Conservation (phyloP, 2,888 invertebrate species). For the Chalcosyrphus nemorum region DNA sequence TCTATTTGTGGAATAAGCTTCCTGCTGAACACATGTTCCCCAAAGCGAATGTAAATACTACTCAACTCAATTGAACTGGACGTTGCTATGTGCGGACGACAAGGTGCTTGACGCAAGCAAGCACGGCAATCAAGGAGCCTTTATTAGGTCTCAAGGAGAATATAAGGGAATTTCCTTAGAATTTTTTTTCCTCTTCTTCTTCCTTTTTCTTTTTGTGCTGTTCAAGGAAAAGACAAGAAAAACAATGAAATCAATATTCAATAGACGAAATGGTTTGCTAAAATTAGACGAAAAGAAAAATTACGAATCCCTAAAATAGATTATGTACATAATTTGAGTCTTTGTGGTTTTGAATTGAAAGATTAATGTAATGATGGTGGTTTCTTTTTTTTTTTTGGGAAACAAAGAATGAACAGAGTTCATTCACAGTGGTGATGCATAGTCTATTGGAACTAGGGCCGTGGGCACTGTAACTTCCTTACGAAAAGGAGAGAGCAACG, state of each 20-base stretch:
- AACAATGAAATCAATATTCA: conserved; percentile 42
- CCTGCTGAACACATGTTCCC: conserved; percentile 3
- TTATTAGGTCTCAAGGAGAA: conserved; percentile 45
- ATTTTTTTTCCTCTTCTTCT: no score
- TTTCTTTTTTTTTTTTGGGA: not conserved
- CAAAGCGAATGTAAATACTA: conserved; percentile 41
- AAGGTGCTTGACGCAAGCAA: conserved; percentile 47
- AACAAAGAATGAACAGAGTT: no score
- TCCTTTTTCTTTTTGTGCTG: no score
- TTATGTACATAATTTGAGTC: not conserved
- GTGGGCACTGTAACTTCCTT: no score
- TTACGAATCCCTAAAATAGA: conserved; percentile 9
- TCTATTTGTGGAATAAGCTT: conserved; percentile 55
- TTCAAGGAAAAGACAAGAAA: not conserved
- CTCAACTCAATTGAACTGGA: no score
- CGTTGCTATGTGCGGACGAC: conserved; percentile 32
- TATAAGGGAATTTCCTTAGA: conserved; percentile 22
- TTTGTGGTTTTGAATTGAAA: not conserved
- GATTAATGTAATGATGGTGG: not conserved
- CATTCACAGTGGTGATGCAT: no score
- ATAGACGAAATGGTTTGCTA: conserved; percentile 21
- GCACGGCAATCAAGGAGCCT: conserved; percentile 42
- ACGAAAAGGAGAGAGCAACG: no score
- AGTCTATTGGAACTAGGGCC: no score
- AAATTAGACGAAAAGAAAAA: conserved; percentile 25